Evolutionary conservation across 2,113 vertebrate species (phyloP).

Genomic region (Varanus salvator): DNA sequence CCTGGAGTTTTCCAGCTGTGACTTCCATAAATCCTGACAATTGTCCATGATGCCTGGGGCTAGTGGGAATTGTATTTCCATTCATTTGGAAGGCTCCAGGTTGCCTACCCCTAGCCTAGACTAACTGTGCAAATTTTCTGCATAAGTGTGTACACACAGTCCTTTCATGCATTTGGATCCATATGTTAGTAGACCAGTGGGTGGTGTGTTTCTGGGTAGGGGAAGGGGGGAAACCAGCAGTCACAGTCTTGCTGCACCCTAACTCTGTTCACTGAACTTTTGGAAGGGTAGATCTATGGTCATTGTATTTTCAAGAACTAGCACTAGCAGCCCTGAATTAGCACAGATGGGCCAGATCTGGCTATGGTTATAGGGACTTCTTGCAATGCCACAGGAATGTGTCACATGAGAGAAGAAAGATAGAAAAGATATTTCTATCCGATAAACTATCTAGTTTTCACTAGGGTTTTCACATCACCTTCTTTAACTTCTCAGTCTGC

Average conservation of each 20-base stretch:
- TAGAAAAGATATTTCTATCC: neutral
- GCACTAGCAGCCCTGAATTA: neutral
- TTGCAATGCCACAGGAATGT: neutral
- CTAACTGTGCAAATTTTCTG: neutral
- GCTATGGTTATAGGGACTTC: neutral
- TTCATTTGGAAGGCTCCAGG: too few species aligned
- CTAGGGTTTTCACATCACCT: neutral
- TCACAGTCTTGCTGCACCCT: neutral
- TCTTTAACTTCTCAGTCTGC: constrained; percentile 2
- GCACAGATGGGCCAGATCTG: neutral
- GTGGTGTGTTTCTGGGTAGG: neutral
- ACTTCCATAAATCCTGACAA: too few species aligned
- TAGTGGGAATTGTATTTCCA: too few species aligned
- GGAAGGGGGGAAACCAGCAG: neutral
- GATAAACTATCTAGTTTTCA: neutral
- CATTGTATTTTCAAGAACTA: neutral
- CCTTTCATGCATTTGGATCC: neutral
- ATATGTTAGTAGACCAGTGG: neutral
- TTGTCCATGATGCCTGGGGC: too few species aligned
- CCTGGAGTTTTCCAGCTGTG: too few species aligned
- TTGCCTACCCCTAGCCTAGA: neutral
- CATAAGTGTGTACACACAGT: neutral
- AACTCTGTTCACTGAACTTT: neutral
- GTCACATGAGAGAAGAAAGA: neutral
- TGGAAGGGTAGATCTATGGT: neutral